phyloP scores from a whole-genome alignment of 2,888 invertebrate species.

The Tipula lateralis region DNA sequence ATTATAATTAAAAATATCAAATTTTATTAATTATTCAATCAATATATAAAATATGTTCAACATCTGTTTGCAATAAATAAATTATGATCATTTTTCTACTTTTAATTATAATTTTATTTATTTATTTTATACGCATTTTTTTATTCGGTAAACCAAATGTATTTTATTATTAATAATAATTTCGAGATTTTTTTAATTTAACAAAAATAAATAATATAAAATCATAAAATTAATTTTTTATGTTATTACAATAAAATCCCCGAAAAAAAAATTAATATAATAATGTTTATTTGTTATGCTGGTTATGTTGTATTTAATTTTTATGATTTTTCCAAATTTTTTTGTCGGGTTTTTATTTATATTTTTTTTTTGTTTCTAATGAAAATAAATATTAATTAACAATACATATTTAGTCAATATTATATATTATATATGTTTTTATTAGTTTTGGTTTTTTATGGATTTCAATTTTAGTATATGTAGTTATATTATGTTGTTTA shows the following conservation, averaged over 20 bases:
- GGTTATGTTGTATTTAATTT: constrained; percentile 24
- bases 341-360: neutral
- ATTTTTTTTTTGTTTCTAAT: neutral
- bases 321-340: constrained; percentile 24
- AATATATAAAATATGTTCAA: neutral
- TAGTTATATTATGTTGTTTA: neutral
- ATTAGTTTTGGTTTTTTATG: constrained; percentile 7
- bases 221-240: constrained; percentile 24
- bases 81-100: constrained; percentile 24
- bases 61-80: constrained; percentile 11
- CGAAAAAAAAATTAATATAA: neutral
- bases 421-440: neutral
- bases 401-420: constrained; percentile 6
- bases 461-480: neutral
- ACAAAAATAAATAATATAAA: constrained; percentile 19
- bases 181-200: neutral
- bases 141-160: neutral
- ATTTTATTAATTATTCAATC: constrained; percentile 24
- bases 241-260: neutral
- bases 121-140: neutral
- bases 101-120: constrained; percentile 24
- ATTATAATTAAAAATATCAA: constrained; percentile 24
- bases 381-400: constrained; percentile 20
- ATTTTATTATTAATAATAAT: constrained; percentile 24
- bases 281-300: constrained; percentile 19